phyloP scores from a whole-genome alignment of 2,797 vertebrate species.

The Botia almorhae region DNA sequence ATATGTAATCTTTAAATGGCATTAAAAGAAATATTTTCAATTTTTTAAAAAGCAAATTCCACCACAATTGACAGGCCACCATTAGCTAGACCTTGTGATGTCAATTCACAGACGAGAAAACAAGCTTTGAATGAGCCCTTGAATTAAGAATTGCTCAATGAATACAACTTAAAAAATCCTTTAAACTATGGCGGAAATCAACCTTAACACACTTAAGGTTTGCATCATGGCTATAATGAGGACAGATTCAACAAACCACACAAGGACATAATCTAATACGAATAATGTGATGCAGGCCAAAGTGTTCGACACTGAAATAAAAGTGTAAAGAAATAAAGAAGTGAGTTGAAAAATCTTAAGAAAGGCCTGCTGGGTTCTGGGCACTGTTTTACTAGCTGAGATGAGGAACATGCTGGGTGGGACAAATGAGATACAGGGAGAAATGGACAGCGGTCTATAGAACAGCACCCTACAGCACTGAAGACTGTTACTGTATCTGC shows the following conservation, averaged over 20 bases:
- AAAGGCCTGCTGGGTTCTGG: constrained; percentile 21
- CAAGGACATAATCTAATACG: constrained; percentile 44
- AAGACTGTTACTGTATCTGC: constrained; percentile 17
- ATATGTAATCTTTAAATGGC: constrained; percentile 36
- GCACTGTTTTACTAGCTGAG: constrained; percentile 17
- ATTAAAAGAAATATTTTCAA: constrained; percentile 40
- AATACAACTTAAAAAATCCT: constrained; percentile 33
- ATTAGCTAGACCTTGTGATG: constrained; percentile 51
- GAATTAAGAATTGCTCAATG: constrained; percentile 41
- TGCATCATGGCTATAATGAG: constrained; percentile 40
- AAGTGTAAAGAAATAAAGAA: background rate
- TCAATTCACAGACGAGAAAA: constrained; percentile 46
- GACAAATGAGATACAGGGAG: constrained; percentile 34
- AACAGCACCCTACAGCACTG: constrained; percentile 9
- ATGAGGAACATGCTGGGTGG: constrained; percentile 42
- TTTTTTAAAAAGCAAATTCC: constrained; percentile 30
- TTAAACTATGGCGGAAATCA: constrained; percentile 26
- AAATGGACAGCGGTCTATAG: constrained; percentile 26
- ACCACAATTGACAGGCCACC: constrained; percentile 45
- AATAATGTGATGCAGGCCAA: constrained; percentile 39
- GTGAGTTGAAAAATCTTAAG: constrained; percentile 10
- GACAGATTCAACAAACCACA: constrained; percentile 37
- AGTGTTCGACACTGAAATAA: constrained; percentile 23
- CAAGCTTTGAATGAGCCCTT: constrained; percentile 53
- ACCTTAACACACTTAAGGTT: constrained; percentile 48